Evolutionary conservation across 2,888 invertebrate species (phyloP), one percentile per base, ranked within the genome.

Genomic region (Pharmacophagus antenor): DNA sequence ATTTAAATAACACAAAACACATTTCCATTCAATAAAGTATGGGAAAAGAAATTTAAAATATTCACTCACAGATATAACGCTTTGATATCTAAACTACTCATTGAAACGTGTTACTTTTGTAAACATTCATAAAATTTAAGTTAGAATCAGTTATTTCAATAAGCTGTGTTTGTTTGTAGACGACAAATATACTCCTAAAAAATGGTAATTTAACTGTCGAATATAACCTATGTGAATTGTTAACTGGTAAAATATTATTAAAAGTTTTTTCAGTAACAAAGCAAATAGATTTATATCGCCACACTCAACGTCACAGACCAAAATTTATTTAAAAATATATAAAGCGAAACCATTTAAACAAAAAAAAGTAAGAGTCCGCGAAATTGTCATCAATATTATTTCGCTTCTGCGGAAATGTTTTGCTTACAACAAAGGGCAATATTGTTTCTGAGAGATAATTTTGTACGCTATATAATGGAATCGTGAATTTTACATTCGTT

Each of bases 341-440:
- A 53, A 52, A 25, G 23, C 0, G 18, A 41, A 17, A 18, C 37
- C 15, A n/a, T 37, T 20, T 18, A 20, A 20, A 52, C 23, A 46
- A 46, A 37, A 50, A 54, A 54, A 48, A 53, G 53, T 46, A 21
- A 48, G 27, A 41, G 21, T 49, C 42, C 25, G 25, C 53, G 52
- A 23, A 52, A 58, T 37, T 44, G 48, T 53, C 52, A 41, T 58
- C 58, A 59, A 54, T 44, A 49, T 50, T 47, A 54, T 50, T 54
- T 54, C 42, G 48, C 49, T 68, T 60, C 64, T 64, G 64, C 61
- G 55, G 61, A 52, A 59, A 56, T 54, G 55, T 61, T 54, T 55
- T 41, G 51, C 42, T 48, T 42, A 62, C 42, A 54, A 49, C 57
- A 62, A 54, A 51, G 31, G 46, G 46, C 42, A 46, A 42, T 57